Base-by-base conservation (phyloP, 2,797 vertebrate genomes). In the Brachyalestes nurse region DNA sequence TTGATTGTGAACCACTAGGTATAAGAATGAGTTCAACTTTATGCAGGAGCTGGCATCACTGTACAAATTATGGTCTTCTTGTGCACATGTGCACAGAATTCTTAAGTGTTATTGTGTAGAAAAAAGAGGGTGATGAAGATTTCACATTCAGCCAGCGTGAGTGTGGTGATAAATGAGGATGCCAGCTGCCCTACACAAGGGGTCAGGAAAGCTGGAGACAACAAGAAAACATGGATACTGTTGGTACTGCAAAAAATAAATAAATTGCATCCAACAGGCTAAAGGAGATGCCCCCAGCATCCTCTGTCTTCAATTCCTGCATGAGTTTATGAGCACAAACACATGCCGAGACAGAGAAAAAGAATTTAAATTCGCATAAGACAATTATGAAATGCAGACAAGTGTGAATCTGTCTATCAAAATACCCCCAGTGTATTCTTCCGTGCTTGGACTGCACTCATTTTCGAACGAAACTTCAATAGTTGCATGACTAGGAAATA, bases 361-460 rank as follows among this genome's bases (percentile, higher is more conserved):
- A 38, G 67, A 49, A 66, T 65, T 16, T 28, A 47, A 60, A 67
- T 82, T 58, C 62, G 42, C 60, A 78, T 74, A 16, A 82, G 75
- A 82, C 72, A 82, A 82, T 82, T 73, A 78, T 51, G 21, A 78
- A 65, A 60, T 78, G 61, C 75, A 77, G 75, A 77, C 65, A 77
- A 45, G 57, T 77, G 57, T 67, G 40, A 77, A 75, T 72, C 47
- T 73, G 55, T 66, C 61, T 77, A 25, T 73, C 67, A 82, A 72
- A 57, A 72, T 72, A 77, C 72, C 51, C 23, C 58, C 12, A 23
- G 49, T 66, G 13, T 38, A 55, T 77, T 81, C 49, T 77, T 81
- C 53, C 34, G 45, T 34, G 49, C 23, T 47, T 77, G 40, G 34
- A 42, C 47, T 2, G 23, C 23, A 69, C 16, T 79, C 2, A 19